Base-by-base conservation (phyloP, 2,113 vertebrate genomes). In the Epinephelus lanceolatus region DNA sequence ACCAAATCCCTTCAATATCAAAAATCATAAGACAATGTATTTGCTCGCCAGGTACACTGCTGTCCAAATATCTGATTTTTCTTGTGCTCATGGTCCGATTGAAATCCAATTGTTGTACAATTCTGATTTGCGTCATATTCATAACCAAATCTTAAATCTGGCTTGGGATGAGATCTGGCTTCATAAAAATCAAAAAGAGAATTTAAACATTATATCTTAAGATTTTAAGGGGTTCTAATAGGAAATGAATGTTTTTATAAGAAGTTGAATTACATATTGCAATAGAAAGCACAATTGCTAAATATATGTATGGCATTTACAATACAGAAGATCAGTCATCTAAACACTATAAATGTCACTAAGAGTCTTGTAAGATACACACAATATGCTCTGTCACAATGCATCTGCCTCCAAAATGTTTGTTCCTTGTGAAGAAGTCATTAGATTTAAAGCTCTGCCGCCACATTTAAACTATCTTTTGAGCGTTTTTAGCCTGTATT, bases 1-100 rank as follows among this genome's bases (percentile, higher is more conserved):
- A 78, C 25, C 25, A 47, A 77, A 57, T 45, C 19, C 14, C 19
- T 30, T 65, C 49, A 47, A 30, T 14, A 72, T 65, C 23, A 72
- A 47, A 56, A 27, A n/a, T 25, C 45, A 53, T 13, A 19, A 14
- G 17, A 17, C 2, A 7, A 21, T 19, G 11, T 5, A 9, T 57
- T 19, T 57, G 37, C 49, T 53, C 21, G 59, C 49, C 68, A 63
- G 59, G 37, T 21, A 56, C n/a, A 3, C 30, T 62, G 11, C 5
- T 53, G 57, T 63, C 33, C 30, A 6, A 7, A 51, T 5, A 17
- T 76, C 37, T n/a, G 52, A 47, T 47, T 9, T 17, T 45, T 27
- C n/a, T 57, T 70, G 10, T 37, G 15, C 15, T 72, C 55, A 45
- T 51, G 71, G 19, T 18, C 59, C 37, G 4, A 33, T 21, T 47